phyloP scores from a whole-genome alignment of 2,113 vertebrate genomes.

The Oreotrochilus melanogaster region DNA sequence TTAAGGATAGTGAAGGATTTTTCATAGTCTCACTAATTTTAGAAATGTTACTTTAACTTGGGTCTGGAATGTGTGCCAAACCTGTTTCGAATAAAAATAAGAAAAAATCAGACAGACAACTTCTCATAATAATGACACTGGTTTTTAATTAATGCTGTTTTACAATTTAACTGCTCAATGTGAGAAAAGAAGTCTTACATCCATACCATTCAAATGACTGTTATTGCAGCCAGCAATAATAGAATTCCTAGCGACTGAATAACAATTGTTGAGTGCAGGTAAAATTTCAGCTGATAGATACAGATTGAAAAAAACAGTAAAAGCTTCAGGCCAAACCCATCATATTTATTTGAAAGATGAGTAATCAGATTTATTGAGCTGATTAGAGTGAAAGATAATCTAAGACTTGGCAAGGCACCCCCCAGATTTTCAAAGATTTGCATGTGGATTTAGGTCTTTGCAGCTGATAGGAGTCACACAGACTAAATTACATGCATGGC shows the following conservation, averaged over 20 bases:
- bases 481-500: background rate
- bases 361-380: background rate
- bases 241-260: background rate
- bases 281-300: conserved; percentile 47
- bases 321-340: conserved; percentile 32
- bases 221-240: background rate
- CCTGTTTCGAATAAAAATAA: background rate
- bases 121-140: background rate
- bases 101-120: background rate
- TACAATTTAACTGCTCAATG: background rate
- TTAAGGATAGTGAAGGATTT: background rate
- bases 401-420: background rate
- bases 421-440: conserved; percentile 27
- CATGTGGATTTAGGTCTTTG: background rate
- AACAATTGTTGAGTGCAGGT: background rate
- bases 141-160: background rate
- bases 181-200: background rate
- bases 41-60: background rate
- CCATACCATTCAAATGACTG: background rate
- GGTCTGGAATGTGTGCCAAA: background rate
- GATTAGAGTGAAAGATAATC: conserved; percentile 27
- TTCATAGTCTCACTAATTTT: background rate
- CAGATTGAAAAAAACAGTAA: conserved; percentile 28
- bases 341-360: conserved; percentile 41
- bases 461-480: background rate